Evolutionary conservation across 2,797 vertebrate genomes (phyloP).

Genomic region (Anas capensis): DNA sequence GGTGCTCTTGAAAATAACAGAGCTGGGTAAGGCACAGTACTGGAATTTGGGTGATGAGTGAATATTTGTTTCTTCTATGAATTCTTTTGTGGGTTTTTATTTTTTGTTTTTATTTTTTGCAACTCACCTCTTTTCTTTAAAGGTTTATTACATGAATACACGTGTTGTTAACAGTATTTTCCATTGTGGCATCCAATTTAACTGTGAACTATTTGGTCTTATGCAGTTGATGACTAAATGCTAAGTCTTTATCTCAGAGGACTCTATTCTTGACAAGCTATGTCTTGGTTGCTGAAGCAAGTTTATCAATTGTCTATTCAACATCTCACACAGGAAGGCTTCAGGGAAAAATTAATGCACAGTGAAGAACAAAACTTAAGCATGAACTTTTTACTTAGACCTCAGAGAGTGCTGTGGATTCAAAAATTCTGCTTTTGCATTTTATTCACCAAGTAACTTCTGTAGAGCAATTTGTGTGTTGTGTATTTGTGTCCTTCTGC

Average conservation of each 20-base stretch:
- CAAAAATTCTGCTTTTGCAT: neutral
- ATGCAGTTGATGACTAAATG: accelerated
- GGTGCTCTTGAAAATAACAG: neutral
- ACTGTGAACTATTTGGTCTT: neutral
- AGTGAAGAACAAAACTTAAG: neutral
- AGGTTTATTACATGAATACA: neutral
- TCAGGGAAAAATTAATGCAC: neutral
- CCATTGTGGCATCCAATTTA: neutral
- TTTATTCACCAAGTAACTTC: too few relatives aligned
- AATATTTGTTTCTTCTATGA: accelerated
- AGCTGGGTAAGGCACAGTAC: accelerated
- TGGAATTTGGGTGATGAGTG: neutral
- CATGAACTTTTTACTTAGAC: neutral
- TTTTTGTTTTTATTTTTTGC: neutral
- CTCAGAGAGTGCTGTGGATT: neutral
- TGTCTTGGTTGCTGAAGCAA: neutral
- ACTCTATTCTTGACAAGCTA: neutral
- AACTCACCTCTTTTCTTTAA: neutral
- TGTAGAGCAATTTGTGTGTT: accelerated
- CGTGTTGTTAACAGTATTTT: neutral
- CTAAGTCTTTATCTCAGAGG: neutral
- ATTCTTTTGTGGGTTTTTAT: neutral
- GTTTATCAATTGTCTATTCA: neutral
- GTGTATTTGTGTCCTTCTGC: neutral
- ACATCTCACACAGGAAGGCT: neutral